Evolutionary conservation across 2,888 invertebrate species (phyloP).

Genomic region (Eucriotettix oculatus): DNA sequence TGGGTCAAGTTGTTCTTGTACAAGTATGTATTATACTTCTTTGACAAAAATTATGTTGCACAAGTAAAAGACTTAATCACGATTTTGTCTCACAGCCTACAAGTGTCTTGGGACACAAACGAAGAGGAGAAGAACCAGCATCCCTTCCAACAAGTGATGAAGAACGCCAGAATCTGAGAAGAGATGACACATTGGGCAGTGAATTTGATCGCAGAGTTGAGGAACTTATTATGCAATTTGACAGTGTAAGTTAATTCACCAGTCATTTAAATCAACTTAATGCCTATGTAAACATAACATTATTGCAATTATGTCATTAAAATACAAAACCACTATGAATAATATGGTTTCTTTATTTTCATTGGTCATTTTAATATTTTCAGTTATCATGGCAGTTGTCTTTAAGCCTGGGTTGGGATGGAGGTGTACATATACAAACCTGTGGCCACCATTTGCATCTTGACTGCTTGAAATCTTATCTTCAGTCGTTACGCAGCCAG

Average conservation of each 20-base stretch:
- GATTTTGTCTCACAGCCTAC: constrained; percentile 39
- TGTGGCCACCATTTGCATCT: constrained; percentile 96
- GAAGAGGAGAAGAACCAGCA: constrained; percentile 37
- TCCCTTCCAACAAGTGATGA: constrained; percentile 45
- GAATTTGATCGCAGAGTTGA: constrained; percentile 64
- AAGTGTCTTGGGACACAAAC: constrained; percentile 69
- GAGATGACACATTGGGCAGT: constrained; percentile 34
- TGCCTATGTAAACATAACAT: not conserved
- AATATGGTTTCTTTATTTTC: not conserved
- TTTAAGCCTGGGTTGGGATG: constrained; percentile 72
- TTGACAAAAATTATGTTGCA: not conserved
- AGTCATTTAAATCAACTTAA: not conserved
- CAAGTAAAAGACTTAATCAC: not conserved
- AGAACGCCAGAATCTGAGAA: constrained; percentile 30
- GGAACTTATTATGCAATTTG: constrained; percentile 59
- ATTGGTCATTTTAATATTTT: constrained; percentile 11
- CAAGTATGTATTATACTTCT: constrained; percentile 31
- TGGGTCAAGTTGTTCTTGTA: constrained; percentile 78
- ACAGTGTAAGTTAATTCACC: constrained; percentile 33
- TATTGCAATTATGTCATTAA: not conserved
- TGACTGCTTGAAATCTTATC: constrained; percentile 82
- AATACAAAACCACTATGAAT: not conserved
- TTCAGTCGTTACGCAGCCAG: constrained; percentile 64
- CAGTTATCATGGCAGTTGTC: constrained; percentile 63
- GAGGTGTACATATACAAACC: constrained; percentile 84